Conservation (phyloP, 2,888 invertebrate species). For the Andrena praecox region DNA sequence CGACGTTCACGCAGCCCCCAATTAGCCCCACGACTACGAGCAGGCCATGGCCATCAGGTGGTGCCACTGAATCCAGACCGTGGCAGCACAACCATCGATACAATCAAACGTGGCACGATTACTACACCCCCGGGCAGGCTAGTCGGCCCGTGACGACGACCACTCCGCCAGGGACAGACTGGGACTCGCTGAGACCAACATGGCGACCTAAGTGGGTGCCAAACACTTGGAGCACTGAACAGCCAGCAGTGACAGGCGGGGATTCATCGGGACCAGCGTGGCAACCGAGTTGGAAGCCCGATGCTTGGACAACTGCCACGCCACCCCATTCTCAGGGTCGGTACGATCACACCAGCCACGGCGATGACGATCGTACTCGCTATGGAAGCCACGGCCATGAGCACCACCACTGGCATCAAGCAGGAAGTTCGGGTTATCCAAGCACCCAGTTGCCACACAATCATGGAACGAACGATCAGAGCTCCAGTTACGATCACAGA, state of each 20-base stretch:
- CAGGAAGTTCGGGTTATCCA: not conserved
- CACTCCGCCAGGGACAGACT: conserved; percentile 53
- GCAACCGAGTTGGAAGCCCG: conserved; percentile 33
- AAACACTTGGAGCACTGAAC: conserved; percentile 4
- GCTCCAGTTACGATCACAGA: not conserved
- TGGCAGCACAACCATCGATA: conserved; percentile 30
- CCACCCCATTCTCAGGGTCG: not conserved
- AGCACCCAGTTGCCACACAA: conserved; percentile 4
- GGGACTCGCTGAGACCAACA: conserved; percentile 44
- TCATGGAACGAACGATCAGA: not conserved
- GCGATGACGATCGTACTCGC: not conserved
- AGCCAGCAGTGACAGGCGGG: conserved; percentile 5
- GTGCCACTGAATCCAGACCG: conserved; percentile 8
- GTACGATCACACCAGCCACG: not conserved
- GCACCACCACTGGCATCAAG: conserved; percentile 32
- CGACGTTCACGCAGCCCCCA: not conserved
- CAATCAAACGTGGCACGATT: conserved; percentile 31
- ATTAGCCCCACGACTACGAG: not conserved
- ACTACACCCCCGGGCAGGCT: conserved; percentile 70
- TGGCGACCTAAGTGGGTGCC: conserved; percentile 50
- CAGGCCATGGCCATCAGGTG: conserved; percentile 28
- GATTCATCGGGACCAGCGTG: conserved; percentile 19
- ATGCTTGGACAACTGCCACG: not conserved
- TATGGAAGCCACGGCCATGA: not conserved
- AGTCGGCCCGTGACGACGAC: conserved; percentile 80